phyloP scores from a whole-genome alignment of 2,888 invertebrate species.

The Cremastinae sp. region DNA sequence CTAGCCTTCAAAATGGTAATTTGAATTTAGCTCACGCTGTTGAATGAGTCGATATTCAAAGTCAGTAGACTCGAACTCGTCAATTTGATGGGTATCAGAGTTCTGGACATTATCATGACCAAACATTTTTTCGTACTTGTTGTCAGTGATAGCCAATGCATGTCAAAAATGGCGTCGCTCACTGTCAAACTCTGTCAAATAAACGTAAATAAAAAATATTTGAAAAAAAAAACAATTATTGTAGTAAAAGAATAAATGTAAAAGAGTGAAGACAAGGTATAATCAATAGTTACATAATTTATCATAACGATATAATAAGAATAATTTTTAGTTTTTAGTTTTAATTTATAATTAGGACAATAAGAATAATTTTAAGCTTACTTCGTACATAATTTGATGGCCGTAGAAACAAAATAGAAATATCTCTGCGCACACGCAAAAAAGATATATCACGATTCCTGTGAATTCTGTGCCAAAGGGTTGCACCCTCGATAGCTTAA shows the following conservation, averaged over 20 bases:
- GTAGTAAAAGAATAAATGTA: too few species aligned
- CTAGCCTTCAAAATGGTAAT: not conserved
- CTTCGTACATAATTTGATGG: constrained; percentile 67
- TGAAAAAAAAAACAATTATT: constrained; percentile 4
- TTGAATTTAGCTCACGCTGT: constrained; percentile 62
- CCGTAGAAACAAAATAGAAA: constrained; percentile 72
- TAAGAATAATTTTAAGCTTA: too few species aligned
- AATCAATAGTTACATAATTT: too few species aligned
- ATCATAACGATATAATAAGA: too few species aligned
- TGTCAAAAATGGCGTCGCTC: constrained; percentile 65
- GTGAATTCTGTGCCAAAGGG: constrained; percentile 55
- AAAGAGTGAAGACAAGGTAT: too few species aligned
- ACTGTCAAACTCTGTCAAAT: constrained; percentile 53
- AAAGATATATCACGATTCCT: constrained; percentile 57
- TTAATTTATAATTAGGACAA: too few species aligned
- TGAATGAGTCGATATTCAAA: constrained; percentile 69
- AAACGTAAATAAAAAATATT: not conserved
- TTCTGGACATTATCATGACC: constrained; percentile 65
- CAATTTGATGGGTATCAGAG: constrained; percentile 66
- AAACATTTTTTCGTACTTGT: constrained; percentile 62
- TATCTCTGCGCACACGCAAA: constrained; percentile 65
- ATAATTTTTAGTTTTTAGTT: too few species aligned
- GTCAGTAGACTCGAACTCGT: constrained; percentile 67
- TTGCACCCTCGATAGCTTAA: constrained; percentile 58
- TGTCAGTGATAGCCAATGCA: constrained; percentile 67